These are phyloP conservation scores for Serilophus lunatus DNA, from an alignment of 2,113 vertebrate species.

Conservation along the genomic window DNA sequence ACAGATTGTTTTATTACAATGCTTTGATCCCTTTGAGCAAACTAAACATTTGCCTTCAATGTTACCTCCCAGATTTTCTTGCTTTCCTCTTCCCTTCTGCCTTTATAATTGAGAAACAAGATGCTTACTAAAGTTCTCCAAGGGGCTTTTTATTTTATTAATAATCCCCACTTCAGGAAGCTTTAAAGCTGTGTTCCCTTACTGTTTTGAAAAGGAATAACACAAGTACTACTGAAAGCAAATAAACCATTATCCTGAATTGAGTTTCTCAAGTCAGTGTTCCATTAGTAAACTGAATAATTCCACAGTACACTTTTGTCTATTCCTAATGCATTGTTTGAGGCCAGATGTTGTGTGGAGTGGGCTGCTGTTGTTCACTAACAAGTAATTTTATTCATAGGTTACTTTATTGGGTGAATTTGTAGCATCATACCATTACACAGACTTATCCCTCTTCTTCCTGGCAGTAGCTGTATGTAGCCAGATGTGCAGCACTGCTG, in stretches of 20 bases:
- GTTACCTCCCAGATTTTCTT: background rate
- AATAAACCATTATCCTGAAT: background rate
- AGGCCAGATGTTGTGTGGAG: background rate
- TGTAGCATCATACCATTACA: background rate
- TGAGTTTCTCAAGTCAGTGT: background rate
- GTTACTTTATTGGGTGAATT: background rate
- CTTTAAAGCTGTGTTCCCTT: background rate
- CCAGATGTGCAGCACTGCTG: background rate
- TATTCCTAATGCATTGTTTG: background rate
- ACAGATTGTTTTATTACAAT: background rate
- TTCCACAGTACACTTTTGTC: background rate
- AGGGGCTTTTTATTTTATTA: background rate
- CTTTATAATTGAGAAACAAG: background rate
- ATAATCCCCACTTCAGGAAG: background rate
- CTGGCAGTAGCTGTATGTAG: background rate
- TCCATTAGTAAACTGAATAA: background rate
- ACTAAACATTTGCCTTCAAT: background rate
- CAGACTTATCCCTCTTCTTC: background rate
- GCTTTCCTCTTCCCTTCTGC: background rate
- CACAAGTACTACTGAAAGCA: background rate
- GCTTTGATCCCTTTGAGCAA: background rate
- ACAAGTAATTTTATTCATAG: background rate
- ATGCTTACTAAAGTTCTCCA: background rate
- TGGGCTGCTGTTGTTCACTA: background rate
- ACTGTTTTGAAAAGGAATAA: background rate